Conservation (phyloP, 2,888 invertebrate species). For the Phyllotreta cruciferae region DNA sequence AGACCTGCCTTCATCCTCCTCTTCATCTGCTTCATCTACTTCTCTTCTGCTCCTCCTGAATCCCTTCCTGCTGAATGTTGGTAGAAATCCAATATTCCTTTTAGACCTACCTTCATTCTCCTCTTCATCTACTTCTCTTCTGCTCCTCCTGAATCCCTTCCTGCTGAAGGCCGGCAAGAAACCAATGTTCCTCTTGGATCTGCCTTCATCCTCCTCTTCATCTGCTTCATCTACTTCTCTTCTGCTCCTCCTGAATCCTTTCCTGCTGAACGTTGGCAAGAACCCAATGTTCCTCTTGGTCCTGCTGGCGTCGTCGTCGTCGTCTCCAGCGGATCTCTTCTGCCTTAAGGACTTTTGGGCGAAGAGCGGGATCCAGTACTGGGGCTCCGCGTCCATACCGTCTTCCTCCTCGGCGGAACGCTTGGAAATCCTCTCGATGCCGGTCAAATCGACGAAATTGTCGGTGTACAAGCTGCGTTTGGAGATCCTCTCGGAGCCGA, state of each 20-base stretch:
- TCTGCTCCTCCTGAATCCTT: conserved; percentile 24
- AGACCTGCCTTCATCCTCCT: conserved; percentile 14
- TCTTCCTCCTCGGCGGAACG: conserved; percentile 28
- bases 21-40: conserved; percentile 27
- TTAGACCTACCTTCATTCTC: conserved; percentile 18
- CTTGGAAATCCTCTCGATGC: conserved; percentile 38
- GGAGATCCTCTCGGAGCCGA: conserved; percentile 35
- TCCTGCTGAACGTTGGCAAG: conserved; percentile 30
- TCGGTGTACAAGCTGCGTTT: conserved; percentile 33
- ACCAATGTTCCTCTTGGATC: conserved; percentile 30
- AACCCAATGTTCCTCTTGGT: conserved; percentile 28
- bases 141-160: conserved; percentile 31
- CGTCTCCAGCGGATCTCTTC: conserved; percentile 27
- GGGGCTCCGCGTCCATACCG: conserved; percentile 26
- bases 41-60: conserved; percentile 31
- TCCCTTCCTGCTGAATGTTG: conserved; percentile 32
- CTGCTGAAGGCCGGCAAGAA: conserved; percentile 37
- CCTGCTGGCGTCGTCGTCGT: conserved; percentile 11
- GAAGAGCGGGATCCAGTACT: conserved; percentile 31
- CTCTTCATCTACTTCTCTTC: conserved; percentile 26
- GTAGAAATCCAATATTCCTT: conserved; percentile 35
- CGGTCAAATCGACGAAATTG: conserved; percentile 27
- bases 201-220: conserved; percentile 19
- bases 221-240: conserved; percentile 28
- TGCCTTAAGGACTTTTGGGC: conserved; percentile 22